Percentiles rank a stretch among this genome's conserved stretches.
phyloP scores from a whole-genome alignment of 2,113 vertebrate genomes.

The Mastomys coucha region DNA sequence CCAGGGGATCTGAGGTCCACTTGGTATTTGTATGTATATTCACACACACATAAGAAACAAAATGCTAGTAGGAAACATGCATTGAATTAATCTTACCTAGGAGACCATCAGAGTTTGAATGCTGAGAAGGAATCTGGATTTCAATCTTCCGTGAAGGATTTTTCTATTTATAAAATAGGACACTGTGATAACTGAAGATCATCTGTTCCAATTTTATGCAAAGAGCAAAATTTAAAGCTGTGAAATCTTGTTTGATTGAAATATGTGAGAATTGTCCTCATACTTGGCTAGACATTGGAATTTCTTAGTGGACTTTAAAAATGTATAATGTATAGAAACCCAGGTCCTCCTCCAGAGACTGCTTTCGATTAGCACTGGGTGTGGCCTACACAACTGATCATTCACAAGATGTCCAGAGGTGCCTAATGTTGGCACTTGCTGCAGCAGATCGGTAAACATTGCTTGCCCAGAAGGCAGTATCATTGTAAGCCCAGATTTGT shows the following conservation, averaged over 20 bases:
- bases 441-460: not conserved
- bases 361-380: not conserved
- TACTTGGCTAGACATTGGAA: not conserved
- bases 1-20: not conserved
- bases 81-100: not conserved
- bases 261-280: not conserved
- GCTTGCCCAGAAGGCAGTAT: not conserved
- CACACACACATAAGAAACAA: not conserved
- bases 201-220: not conserved
- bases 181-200: not conserved
- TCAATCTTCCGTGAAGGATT: not conserved
- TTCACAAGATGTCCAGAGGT: not conserved
- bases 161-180: constrained; percentile 29
- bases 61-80: not conserved
- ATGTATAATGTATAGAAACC: not conserved
- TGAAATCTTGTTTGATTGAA: not conserved
- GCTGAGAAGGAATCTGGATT: not conserved
- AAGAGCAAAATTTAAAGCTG: constrained; percentile 26
- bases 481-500: not conserved
- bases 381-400: not conserved
- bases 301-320: not conserved
- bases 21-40: not conserved
- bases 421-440: not conserved
- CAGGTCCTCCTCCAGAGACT: not conserved
- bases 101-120: not conserved